phyloP scores from a whole-genome alignment of 2,888 invertebrate genomes.

The Netelia fuscicornis region DNA sequence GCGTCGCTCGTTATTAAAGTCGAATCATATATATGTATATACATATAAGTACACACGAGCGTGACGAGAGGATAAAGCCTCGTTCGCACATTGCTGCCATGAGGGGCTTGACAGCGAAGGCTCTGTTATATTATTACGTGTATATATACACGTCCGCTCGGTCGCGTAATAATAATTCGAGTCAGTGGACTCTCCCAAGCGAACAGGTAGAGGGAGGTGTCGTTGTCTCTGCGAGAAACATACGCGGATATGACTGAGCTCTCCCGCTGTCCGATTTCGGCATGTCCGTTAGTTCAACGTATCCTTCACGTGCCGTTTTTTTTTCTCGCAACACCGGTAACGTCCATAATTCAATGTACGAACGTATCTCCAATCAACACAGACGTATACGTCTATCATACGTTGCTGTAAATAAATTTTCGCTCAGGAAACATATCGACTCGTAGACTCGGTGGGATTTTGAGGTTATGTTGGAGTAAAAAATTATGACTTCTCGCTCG shows the following conservation, averaged over 20 bases:
- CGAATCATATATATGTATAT: constrained; percentile 38
- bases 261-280: constrained; percentile 26
- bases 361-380: no score
- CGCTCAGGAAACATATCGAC: no score
- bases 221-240: constrained; percentile 7
- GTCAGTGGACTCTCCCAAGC: constrained; percentile 49
- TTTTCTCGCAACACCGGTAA: neutral
- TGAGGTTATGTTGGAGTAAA: neutral
- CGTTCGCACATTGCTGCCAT: constrained; percentile 1
- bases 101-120: constrained; percentile 23
- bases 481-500: neutral
- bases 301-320: neutral
- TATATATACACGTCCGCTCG: constrained; percentile 46
- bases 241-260: constrained; percentile 12
- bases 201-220: constrained; percentile 12
- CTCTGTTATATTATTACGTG: constrained; percentile 59
- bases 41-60: constrained; percentile 7
- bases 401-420: no score
- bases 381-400: no score
- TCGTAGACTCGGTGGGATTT: no score
- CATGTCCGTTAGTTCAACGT: constrained; percentile 35
- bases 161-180: constrained; percentile 66
- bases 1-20: constrained; percentile 43
- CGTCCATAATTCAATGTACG: no score
- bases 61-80: constrained; percentile 46